phyloP scores from a whole-genome alignment of 1,140 invertebrate species.

The Drosophila suzukii region DNA sequence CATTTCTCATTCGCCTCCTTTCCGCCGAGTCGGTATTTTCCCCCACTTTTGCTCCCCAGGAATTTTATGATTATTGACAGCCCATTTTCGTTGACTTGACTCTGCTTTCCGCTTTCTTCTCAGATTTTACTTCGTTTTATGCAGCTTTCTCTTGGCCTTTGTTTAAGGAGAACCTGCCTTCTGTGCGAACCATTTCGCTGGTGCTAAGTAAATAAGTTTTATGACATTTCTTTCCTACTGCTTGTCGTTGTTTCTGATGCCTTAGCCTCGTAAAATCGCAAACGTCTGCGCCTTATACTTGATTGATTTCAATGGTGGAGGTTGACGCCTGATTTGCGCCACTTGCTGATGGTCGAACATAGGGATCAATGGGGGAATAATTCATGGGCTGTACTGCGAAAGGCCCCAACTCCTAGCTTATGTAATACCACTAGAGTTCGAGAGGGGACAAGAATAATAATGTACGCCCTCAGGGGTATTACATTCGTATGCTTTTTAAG shows the following conservation, averaged over 20 bases:
- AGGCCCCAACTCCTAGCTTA: conserved; percentile 3
- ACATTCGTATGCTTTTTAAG: too few species aligned
- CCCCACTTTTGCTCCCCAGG: conserved; percentile 1
- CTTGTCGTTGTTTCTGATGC: conserved; percentile 23
- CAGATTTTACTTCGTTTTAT: conserved; percentile 19
- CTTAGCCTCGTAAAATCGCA: conserved; percentile 64
- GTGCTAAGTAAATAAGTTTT: conserved; percentile 82
- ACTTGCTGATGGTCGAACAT: conserved; percentile 23
- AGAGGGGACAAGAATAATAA: neutral
- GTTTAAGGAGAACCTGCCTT: conserved; percentile 44
- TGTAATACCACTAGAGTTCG: neutral
- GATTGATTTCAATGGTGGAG: conserved; percentile 69
- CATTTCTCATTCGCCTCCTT: conserved; percentile 19
- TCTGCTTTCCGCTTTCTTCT: conserved; percentile 36
- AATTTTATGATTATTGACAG: conserved; percentile 77
- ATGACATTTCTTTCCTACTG: conserved; percentile 66
- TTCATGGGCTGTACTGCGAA: conserved; percentile 23
- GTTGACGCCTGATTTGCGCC: conserved; percentile 26
- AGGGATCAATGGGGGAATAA: conserved; percentile 30
- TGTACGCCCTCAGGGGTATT: too few species aligned
- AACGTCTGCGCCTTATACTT: conserved; percentile 62
- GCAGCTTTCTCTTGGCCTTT: conserved; percentile 61
- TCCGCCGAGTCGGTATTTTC: neutral
- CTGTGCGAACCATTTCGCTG: conserved; percentile 52
- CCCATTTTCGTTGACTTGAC: conserved; percentile 58